A percentile compares a stretch with the other conserved stretches of the same genome.
phyloP scores from a whole-genome alignment of 2,888 invertebrate species.

The Tortricodes alternella region DNA sequence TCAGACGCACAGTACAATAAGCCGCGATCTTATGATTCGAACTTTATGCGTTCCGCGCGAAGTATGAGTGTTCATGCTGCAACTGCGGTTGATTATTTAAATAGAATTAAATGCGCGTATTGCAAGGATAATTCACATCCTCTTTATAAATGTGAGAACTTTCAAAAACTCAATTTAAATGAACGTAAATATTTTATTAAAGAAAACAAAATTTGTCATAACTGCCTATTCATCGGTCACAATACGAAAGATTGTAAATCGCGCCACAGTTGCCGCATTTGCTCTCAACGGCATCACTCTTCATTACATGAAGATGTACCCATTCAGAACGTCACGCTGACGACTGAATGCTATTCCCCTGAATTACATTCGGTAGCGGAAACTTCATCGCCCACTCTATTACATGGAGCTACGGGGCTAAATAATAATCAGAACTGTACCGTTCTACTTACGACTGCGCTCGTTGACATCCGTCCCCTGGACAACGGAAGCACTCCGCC shows the following conservation, averaged over 20 bases:
- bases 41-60: too few relatives aligned
- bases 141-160: too few relatives aligned
- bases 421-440: too few relatives aligned
- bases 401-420: too few relatives aligned
- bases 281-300: too few relatives aligned
- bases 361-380: neutral
- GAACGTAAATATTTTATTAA: constrained; percentile 6
- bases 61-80: too few relatives aligned
- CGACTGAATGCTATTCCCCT: neutral
- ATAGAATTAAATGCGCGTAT: constrained; percentile 9
- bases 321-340: neutral
- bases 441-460: too few relatives aligned
- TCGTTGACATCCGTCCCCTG: too few relatives aligned
- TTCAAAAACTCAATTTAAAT: too few relatives aligned
- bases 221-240: constrained; percentile 15
- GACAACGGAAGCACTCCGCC: neutral
- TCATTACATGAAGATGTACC: neutral
- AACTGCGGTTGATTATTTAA: neutral
- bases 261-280: neutral
- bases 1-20: too few relatives aligned
- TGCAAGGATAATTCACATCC: constrained; percentile 12
- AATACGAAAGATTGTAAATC: constrained; percentile 9
- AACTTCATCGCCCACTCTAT: too few relatives aligned
- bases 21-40: too few relatives aligned
- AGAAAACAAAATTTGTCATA: constrained; percentile 7